These are phyloP conservation scores for Tapera naevia DNA, from an alignment of 2,797 vertebrate genomes.

Conservation along the genomic window DNA sequence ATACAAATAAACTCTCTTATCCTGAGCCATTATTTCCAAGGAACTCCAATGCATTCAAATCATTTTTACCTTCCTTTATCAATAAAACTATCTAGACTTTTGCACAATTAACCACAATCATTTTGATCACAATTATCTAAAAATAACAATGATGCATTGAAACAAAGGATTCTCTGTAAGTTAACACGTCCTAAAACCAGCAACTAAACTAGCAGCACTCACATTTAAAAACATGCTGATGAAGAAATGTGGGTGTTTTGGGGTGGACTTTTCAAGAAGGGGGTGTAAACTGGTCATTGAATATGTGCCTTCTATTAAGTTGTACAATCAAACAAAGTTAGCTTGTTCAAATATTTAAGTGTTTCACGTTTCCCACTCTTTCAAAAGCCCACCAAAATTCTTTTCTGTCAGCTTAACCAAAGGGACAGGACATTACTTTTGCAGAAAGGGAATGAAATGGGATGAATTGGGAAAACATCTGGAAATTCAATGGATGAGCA, in stretches of 20 bases:
- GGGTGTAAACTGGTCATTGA: background rate
- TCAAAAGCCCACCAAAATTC: background rate
- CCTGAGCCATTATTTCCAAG: slow-evolving; percentile 39
- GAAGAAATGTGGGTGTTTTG: background rate
- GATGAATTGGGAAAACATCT: background rate
- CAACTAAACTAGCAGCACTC: background rate
- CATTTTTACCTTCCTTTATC: background rate
- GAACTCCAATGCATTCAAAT: background rate
- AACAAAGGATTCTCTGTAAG: background rate
- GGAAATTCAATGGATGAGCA: background rate
- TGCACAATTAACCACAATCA: background rate
- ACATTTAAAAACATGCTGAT: background rate
- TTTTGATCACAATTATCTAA: background rate
- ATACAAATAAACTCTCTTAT: background rate
- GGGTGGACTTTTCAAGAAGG: background rate
- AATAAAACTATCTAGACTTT: background rate
- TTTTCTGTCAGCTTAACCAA: background rate
- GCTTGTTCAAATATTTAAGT: background rate
- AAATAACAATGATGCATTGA: background rate
- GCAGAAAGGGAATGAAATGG: background rate
- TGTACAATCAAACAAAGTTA: background rate
- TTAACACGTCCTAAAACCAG: background rate
- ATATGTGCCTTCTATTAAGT: background rate
- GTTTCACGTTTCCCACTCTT: background rate
- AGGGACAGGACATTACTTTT: background rate